Evolutionary conservation across 2,888 invertebrate genomes (phyloP), one percentile per base, ranked within the genome.

Genomic region (Andrena hattorfiana): DNA sequence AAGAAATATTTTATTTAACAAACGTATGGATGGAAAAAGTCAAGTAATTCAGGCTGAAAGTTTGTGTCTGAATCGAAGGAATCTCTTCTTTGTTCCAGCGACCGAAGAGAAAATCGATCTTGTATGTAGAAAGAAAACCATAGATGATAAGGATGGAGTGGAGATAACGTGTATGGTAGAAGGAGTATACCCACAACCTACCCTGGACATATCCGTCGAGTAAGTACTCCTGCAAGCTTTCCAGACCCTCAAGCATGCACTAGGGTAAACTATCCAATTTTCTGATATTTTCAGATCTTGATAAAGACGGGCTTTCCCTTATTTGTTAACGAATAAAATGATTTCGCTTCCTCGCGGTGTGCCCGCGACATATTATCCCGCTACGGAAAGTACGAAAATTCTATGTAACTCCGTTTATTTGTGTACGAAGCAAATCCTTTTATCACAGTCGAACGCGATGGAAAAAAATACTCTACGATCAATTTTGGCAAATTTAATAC

Each of bases 151-250:
- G 76, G 92, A 93, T 60, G 91, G 89, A 60, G 88, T 93, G 56
- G 93, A 93, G 87, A 91, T 93, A 85, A 91, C 90, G 71, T 93
- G 93, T 80, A 81, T 85, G 64, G 93, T 93, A 59, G 87, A 91
- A 77, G 93, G 93, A 77, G 88, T 93, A 30, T 93, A 91, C 83
- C 94, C 94, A 28, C 88, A 91, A 76, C 94, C 94, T n/a, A 92
- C 91, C 63, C 88, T 94, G 76, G 90, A 94, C 77, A 92, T 94
- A 85, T 91, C 89, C 60, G 88, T 94, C 87, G 92, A 92, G 94
- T 94, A 90, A 93, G 93, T 92, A 84, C 73, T 32, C 5, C n/a
- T 48, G 28, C 49, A 54, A 67, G 66, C 70, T 70, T 81, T 42
- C 26, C 56, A 62, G 48, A 59, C 63, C n/a, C 42, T 49, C 49